Percentiles rank a stretch among this genome's conserved stretches.
phyloP scores from a whole-genome alignment of 2,888 invertebrate genomes.

The Thereva unica region DNA sequence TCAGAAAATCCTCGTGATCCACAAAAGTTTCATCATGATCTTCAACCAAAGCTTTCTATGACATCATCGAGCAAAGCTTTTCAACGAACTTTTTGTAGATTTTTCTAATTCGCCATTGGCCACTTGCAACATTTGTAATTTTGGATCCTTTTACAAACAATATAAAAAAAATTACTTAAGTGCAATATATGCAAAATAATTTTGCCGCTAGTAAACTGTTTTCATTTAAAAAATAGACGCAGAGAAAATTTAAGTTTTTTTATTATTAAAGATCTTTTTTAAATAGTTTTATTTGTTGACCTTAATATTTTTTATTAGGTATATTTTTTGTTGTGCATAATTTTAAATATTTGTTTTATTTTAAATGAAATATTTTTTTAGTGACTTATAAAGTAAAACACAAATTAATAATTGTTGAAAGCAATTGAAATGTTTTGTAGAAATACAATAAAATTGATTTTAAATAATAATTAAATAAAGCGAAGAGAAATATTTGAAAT shows the following conservation, averaged over 20 bases:
- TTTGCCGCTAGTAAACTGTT: conserved; percentile 1
- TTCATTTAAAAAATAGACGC: too few species aligned
- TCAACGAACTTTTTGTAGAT: conserved; percentile 4
- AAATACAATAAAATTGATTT: too few species aligned
- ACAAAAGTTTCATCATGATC: too few species aligned
- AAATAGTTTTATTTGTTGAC: conserved; percentile 17
- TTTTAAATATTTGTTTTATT: conserved; percentile 11
- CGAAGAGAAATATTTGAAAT: too few species aligned
- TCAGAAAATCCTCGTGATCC: too few species aligned
- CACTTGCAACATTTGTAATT: conserved; percentile 3
- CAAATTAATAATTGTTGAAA: background rate
- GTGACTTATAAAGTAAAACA: conserved; percentile 12
- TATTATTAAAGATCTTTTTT: conserved; percentile 19
- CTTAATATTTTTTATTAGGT: conserved; percentile 25
- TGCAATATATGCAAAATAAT: conserved; percentile 27
- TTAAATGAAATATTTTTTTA: conserved; percentile 1
- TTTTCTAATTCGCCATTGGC: background rate
- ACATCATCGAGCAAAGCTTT: too few species aligned
- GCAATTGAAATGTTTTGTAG: conserved; percentile 3
- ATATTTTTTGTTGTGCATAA: conserved; percentile 24
- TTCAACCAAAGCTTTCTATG: too few species aligned
- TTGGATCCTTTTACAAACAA: conserved; percentile 1
- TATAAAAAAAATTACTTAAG: conserved; percentile 6
- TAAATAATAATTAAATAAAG: too few species aligned
- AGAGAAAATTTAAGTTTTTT: conserved; percentile 10